Evolutionary conservation across 2,797 vertebrate species (phyloP).

Genomic region (Amniataba percoides): DNA sequence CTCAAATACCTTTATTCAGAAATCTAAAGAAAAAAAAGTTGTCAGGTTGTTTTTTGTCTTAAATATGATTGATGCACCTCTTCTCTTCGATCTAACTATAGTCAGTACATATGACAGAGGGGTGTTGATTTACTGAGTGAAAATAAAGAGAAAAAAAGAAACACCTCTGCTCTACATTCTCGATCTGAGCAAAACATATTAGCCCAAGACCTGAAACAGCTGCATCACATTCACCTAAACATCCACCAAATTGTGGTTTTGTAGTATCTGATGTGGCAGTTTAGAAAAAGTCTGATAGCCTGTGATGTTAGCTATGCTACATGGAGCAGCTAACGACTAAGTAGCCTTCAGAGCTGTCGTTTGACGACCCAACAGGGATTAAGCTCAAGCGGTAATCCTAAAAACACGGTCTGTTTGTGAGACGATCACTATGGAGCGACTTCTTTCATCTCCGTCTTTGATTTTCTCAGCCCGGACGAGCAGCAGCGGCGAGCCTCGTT

Average conservation of each 20-base stretch:
- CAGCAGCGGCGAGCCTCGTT: slow-evolving; percentile 48
- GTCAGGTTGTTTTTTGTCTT: background rate
- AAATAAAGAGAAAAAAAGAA: background rate
- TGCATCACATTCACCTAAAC: background rate
- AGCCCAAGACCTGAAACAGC: background rate
- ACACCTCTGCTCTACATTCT: background rate
- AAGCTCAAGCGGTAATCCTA: background rate
- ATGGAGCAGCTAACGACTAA: slow-evolving; percentile 13
- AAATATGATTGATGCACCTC: background rate
- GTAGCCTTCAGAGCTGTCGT: background rate
- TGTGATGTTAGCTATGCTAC: slow-evolving; percentile 29
- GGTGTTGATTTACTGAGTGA: background rate
- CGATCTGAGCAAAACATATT: background rate
- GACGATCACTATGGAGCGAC: too few relatives aligned
- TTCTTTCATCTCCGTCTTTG: background rate
- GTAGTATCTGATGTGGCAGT: background rate
- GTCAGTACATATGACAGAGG: background rate
- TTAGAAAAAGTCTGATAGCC: background rate
- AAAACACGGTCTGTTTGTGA: background rate
- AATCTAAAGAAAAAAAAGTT: background rate
- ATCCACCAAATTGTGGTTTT: background rate
- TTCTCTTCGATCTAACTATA: too few relatives aligned
- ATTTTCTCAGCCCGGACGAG: slow-evolving; percentile 16
- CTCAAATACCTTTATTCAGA: background rate
- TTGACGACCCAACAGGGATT: accelerated